Base-by-base conservation (phyloP, 2,113 vertebrate species). In the Leptodactylus fuscus region DNA sequence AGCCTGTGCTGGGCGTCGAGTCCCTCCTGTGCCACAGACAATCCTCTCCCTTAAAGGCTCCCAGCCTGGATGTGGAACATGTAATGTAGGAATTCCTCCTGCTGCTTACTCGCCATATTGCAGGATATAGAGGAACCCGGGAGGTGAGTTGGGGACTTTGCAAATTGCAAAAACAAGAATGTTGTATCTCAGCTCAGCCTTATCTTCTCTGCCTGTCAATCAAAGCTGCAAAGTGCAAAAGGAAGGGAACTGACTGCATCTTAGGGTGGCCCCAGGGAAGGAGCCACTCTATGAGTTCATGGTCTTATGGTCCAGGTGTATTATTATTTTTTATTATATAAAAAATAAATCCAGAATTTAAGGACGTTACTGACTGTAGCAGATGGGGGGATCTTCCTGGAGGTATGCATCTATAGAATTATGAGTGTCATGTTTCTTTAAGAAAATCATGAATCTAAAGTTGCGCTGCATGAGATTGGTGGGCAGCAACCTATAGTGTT, bases 21-120 rank as follows among this genome's bases (percentile, higher is more conserved):
- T 18, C 85, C 85, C 82, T 87, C 85, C 85, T 89, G 90, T 87
- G 82, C 73, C 87, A 29, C 77, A 44, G 67, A 69, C 34, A 24
- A 74, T 32, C 51, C 62, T 22, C 65, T 49, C 67, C 29, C 85
- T 87, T 89, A 88, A 81, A 81, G 76, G 89, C 60, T 82, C 48
- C 65, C 51, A 73, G 49, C 51, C 71, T n/a, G 65, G 24, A 20
- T 3, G 12, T 20, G 24, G 70, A 71, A 34, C 44, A 82, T 86
- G 83, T 58, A 55, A 9, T 51, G n/a, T 83, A 83, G 16, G 34
- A n/a, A 24, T 27, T 38, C 27, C n/a, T 32, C 53, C 73, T 44
- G n/a, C 48, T 44, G 53, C 58, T 73, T 69, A 76, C 86, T 82
- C 87, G 85, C 85, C 85, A 87, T 83, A 80, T 88, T 89, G 74